These are phyloP conservation scores for Luehdorfia chinensis DNA, from an alignment of 1,140 invertebrate species.

Conservation along the genomic window DNA sequence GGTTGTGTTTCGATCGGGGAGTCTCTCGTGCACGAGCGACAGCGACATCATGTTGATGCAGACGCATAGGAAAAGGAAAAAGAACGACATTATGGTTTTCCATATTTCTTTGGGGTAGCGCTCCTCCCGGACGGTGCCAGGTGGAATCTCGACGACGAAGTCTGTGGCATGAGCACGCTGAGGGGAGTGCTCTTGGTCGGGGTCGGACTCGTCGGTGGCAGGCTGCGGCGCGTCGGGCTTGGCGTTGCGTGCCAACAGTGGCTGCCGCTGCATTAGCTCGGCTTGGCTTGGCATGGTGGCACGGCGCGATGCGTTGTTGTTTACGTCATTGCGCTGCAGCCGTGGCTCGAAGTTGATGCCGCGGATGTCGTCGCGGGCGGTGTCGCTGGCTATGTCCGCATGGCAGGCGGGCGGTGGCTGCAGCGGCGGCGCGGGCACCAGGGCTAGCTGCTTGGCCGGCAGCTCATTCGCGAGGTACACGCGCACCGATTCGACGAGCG, in stretches of 20 bases:
- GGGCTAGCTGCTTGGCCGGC: constrained; percentile 60
- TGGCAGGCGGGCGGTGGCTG: constrained; percentile 43
- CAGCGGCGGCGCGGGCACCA: constrained; percentile 28
- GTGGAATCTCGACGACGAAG: constrained; percentile 70
- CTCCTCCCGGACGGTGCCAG: constrained; percentile 59
- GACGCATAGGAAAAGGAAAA: constrained; percentile 66
- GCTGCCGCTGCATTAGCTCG: constrained; percentile 74
- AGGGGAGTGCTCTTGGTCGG: constrained; percentile 61
- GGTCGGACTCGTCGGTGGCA: constrained; percentile 69
- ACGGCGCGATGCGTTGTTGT: constrained; percentile 67
- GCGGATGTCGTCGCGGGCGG: constrained; percentile 59
- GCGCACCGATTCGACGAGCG: constrained; percentile 71
- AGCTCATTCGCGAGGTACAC: constrained; percentile 69
- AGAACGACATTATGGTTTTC: constrained; percentile 71
- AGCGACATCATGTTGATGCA: constrained; percentile 81
- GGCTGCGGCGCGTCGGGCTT: constrained; percentile 61
- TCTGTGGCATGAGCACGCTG: constrained; percentile 54
- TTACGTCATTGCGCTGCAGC: constrained; percentile 72
- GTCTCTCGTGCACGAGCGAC: constrained; percentile 89
- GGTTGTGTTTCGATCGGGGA: constrained; percentile 84
- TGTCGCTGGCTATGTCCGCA: constrained; percentile 59
- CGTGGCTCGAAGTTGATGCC: constrained; percentile 68
- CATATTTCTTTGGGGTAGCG: constrained; percentile 74
- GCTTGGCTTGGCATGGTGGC: constrained; percentile 68
- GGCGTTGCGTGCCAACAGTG: constrained; percentile 64